A percentile compares a stretch with the other conserved stretches of the same genome.
Conservation (phyloP, 2,797 vertebrate species). For the Enteromius afrohamiltoni region DNA sequence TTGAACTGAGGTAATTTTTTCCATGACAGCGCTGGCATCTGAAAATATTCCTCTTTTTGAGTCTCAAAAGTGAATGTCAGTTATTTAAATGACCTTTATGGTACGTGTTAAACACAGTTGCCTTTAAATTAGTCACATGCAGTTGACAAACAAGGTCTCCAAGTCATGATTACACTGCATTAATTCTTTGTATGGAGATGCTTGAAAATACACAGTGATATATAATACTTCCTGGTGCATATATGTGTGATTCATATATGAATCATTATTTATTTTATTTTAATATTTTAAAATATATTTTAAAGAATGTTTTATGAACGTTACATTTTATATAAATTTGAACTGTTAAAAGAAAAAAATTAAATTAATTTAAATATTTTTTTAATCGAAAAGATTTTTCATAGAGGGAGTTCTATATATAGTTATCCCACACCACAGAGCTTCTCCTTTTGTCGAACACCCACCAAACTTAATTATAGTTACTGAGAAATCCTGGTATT, state of each 20-base stretch:
- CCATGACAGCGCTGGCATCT: constrained; percentile 20
- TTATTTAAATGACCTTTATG: constrained; percentile 16
- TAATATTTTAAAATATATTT: not conserved
- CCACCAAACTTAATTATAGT: constrained; percentile 36
- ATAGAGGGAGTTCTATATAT: not conserved
- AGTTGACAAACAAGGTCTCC: not conserved
- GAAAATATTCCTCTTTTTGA: not conserved
- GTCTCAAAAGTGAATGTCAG: not conserved
- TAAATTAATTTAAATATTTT: not conserved
- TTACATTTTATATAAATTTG: not conserved
- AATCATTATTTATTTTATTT: not conserved
- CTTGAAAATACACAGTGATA: not conserved
- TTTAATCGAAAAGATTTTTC: not conserved
- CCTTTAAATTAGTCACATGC: constrained; percentile 6
- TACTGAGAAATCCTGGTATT: constrained; percentile 28
- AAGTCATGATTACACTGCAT: constrained; percentile 36
- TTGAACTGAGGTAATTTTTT: constrained; percentile 14
- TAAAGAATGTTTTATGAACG: not conserved
- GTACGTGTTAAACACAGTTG: not conserved
- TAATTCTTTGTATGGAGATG: not conserved
- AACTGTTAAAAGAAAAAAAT: too few species aligned
- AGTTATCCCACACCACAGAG: constrained; percentile 10
- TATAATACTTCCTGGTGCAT: not conserved
- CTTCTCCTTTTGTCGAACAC: not conserved
- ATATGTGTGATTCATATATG: not conserved